phyloP scores from a whole-genome alignment of 2,113 vertebrate species.

The Daubentonia madagascariensis region DNA sequence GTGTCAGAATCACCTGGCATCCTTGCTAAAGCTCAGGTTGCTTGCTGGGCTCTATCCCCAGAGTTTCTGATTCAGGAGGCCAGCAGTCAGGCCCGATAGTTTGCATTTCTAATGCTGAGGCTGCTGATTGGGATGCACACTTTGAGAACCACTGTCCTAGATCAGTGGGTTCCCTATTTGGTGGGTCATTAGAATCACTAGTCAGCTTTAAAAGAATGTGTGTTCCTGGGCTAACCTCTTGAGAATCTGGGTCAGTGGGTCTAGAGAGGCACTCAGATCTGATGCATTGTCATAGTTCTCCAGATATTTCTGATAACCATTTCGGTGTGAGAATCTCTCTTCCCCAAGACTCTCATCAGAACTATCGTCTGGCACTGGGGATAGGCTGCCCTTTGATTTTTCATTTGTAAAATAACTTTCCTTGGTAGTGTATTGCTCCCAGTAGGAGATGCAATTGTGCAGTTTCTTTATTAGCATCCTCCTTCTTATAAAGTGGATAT shows the following conservation, averaged over 20 bases:
- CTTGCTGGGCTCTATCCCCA: neutral
- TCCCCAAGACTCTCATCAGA: neutral
- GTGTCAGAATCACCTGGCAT: neutral
- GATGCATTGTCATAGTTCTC: neutral
- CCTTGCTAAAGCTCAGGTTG: neutral
- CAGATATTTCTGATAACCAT: neutral
- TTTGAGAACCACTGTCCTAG: neutral
- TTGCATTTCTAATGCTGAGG: neutral
- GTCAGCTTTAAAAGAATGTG: neutral
- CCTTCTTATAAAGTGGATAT: slow-evolving; percentile 42
- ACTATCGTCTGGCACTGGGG: neutral
- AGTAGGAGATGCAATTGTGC: neutral
- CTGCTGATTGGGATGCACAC: neutral
- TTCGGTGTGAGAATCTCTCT: neutral
- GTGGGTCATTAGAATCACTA: neutral
- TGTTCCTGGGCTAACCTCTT: neutral
- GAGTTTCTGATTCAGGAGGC: neutral
- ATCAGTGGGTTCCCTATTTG: neutral
- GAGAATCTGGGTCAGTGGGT: neutral
- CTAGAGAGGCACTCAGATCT: neutral
- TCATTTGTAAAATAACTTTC: slow-evolving; percentile 53
- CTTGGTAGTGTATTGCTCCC: neutral
- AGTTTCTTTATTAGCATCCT: slow-evolving; percentile 55
- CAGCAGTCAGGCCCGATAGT: neutral
- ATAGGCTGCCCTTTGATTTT: slow-evolving; percentile 4